Percentiles rank a stretch among this genome's conserved stretches.
Conservation (phyloP, 2,797 vertebrate genomes). For the Yasuhikotakia modesta region DNA sequence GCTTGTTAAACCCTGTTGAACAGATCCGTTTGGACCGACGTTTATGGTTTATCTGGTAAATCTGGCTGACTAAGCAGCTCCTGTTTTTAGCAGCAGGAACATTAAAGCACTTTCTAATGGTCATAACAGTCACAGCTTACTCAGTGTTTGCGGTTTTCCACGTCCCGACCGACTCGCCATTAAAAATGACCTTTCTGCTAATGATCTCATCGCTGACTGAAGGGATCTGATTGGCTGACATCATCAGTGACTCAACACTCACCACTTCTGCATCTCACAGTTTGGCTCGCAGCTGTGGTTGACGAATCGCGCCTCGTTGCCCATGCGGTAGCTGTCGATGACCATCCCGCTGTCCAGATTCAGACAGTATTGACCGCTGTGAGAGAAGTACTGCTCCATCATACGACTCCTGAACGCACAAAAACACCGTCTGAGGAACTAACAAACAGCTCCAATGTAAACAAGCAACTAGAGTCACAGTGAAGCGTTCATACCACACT, state of each 20-base stretch:
- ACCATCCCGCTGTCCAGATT: constrained; percentile 99
- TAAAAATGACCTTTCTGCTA: constrained; percentile 23
- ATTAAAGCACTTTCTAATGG: background rate
- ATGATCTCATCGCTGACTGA: constrained; percentile 21
- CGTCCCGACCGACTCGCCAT: constrained; percentile 4
- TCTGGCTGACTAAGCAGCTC: background rate
- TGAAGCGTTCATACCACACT: too few species aligned
- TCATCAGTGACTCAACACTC: constrained; percentile 63
- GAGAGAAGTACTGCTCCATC: constrained; percentile 98
- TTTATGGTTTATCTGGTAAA: background rate
- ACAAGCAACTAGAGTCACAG: too few species aligned
- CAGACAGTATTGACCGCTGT: constrained; percentile 98
- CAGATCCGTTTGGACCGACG: background rate
- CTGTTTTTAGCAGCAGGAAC: background rate
- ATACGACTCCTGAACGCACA: constrained; percentile 85
- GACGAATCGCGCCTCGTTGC: constrained; percentile 98
- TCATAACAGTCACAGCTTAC: constrained; percentile 20
- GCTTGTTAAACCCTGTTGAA: background rate
- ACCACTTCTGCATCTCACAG: constrained; percentile 99
- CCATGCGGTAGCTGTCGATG: constrained; percentile 99
- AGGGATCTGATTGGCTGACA: constrained; percentile 13
- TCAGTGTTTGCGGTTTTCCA: constrained; percentile 19
- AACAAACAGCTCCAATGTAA: too few species aligned
- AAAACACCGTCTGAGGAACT: background rate
- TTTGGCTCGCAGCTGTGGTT: constrained; percentile 99